phyloP scores from a whole-genome alignment of 2,888 invertebrate genomes.

The Emmelina monodactyla region DNA sequence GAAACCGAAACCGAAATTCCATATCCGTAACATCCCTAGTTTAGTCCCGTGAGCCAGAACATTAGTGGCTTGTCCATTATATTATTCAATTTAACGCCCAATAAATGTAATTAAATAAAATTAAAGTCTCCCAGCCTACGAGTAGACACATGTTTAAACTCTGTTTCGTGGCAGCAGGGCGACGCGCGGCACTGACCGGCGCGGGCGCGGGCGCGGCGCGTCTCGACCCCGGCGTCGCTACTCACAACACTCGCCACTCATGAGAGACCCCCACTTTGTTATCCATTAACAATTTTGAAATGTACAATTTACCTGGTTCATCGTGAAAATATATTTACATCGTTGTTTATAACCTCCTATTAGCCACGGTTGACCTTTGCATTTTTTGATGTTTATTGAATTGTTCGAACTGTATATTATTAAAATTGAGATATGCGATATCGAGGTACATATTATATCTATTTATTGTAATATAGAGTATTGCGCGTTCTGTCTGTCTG shows the following conservation, averaged over 20 bases:
- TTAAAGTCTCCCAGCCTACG: too few species aligned
- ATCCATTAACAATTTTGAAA: constrained; percentile 61
- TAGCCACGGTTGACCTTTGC: constrained; percentile 50
- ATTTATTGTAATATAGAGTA: constrained; percentile 1
- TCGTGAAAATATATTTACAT: constrained; percentile 42
- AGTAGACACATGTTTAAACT: constrained; percentile 22
- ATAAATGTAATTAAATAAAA: too few species aligned
- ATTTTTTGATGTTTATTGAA: constrained; percentile 55
- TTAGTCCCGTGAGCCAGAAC: too few species aligned
- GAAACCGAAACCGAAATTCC: too few species aligned
- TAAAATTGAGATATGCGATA: constrained; percentile 1
- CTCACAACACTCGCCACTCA: too few species aligned
- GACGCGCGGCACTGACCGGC: constrained; percentile 22
- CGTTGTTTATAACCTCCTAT: constrained; percentile 50
- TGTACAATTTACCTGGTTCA: constrained; percentile 58
- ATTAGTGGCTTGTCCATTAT: too few species aligned
- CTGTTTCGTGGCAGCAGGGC: constrained; percentile 43
- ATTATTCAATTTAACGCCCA: too few species aligned
- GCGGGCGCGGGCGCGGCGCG: constrained; percentile 36
- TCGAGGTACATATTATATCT: neutral
- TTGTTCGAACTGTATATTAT: constrained; percentile 27
- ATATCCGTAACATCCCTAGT: too few species aligned
- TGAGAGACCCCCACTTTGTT: too few species aligned
- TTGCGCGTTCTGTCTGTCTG: neutral
- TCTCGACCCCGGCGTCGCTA: constrained; percentile 11